Evolutionary conservation across 2,797 vertebrate species (phyloP).

Genomic region (Sciurus vulgaris): DNA sequence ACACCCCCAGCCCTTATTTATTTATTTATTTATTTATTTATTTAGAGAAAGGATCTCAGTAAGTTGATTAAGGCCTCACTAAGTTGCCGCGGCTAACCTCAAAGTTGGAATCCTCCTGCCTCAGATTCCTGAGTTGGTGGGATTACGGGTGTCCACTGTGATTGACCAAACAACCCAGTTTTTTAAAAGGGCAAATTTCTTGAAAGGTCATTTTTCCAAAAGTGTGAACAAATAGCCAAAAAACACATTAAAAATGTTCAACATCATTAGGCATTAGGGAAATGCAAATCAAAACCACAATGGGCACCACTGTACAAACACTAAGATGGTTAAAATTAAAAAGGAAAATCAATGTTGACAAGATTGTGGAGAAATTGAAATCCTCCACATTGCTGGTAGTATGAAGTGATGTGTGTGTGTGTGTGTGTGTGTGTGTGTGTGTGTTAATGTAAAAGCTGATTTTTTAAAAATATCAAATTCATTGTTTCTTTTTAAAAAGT

Average conservation of each 20-base stretch:
- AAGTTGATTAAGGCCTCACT: not conserved
- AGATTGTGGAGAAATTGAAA: not conserved
- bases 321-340: too few species aligned
- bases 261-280: not conserved
- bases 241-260: too few species aligned
- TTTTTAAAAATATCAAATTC: not conserved
- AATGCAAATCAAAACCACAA: not conserved
- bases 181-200: not conserved
- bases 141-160: not conserved
- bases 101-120: not conserved
- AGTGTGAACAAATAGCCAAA: too few species aligned
- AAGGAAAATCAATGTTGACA: too few species aligned
- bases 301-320: not conserved
- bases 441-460: not conserved
- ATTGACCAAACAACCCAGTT: not conserved
- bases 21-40: not conserved
- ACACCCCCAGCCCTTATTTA: not conserved
- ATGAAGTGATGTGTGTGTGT: too few species aligned
- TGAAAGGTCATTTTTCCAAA: too few species aligned
- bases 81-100: not conserved
- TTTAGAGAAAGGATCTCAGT: not conserved
- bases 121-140: not conserved
- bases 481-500: too few species aligned
- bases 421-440: too few species aligned
- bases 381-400: not conserved